A percentile compares a stretch with the other conserved stretches of the same genome.
phyloP scores from a whole-genome alignment of 2,797 vertebrate genomes.

The Knipowitschia caucasica region DNA sequence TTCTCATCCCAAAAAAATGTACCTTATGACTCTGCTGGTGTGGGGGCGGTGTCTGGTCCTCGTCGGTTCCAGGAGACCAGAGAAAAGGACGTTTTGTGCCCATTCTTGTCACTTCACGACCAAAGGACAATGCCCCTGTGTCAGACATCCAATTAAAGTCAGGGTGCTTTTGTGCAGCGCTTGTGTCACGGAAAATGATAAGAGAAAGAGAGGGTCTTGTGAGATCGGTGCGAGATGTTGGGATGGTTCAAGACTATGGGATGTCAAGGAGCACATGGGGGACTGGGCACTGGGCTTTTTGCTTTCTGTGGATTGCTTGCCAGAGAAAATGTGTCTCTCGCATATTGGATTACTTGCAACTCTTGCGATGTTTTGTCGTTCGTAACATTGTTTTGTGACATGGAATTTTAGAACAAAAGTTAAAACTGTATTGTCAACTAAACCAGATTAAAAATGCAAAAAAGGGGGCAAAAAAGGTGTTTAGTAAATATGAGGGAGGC shows the following conservation, averaged over 20 bases:
- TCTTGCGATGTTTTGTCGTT: too few species aligned
- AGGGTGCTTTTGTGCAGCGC: constrained; percentile 21
- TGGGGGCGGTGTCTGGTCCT: constrained; percentile 22
- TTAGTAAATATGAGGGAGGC: too few species aligned
- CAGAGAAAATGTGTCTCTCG: too few species aligned
- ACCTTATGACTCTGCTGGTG: constrained; percentile 27
- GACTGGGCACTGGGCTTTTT: too few species aligned
- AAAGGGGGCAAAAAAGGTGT: too few species aligned
- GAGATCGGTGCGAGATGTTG: constrained; percentile 6
- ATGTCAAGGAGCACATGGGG: background rate
- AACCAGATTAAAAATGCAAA: too few species aligned
- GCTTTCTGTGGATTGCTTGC: too few species aligned
- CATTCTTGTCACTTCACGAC: constrained; percentile 39
- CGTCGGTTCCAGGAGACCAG: constrained; percentile 27
- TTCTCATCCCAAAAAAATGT: constrained; percentile 23
- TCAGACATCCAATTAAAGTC: constrained; percentile 51
- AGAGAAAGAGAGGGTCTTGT: constrained; percentile 7
- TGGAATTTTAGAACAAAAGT: too few species aligned
- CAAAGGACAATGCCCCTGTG: constrained; percentile 39
- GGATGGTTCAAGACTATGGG: background rate
- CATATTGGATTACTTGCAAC: too few species aligned
- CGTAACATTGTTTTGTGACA: too few species aligned
- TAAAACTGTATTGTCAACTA: too few species aligned
- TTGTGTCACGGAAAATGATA: constrained; percentile 32
- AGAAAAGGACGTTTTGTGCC: constrained; percentile 35